These are phyloP conservation scores for Halcyon badia DNA, from an alignment of 2,797 vertebrate species.

Conservation along the genomic window DNA sequence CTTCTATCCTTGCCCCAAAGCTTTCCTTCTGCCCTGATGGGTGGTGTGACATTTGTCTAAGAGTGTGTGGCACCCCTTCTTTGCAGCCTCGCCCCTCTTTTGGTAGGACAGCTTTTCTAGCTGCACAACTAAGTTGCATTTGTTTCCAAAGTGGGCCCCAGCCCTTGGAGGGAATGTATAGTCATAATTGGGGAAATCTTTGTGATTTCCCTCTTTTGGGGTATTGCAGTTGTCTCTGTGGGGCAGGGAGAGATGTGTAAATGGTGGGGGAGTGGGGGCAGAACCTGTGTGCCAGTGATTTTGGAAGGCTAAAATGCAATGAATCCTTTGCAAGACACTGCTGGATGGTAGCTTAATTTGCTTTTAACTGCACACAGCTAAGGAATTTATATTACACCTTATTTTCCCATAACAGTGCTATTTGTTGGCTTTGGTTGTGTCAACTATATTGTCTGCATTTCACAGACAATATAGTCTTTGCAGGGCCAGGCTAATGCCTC, in stretches of 20 bases:
- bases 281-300: neutral
- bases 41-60: neutral
- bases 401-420: too few species aligned
- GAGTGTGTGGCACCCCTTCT: neutral
- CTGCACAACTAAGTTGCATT: neutral
- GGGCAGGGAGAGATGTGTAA: neutral
- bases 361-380: neutral
- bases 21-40: neutral
- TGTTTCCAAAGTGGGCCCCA: neutral
- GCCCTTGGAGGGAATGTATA: neutral
- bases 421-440: neutral
- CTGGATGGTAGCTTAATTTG: neutral
- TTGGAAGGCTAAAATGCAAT: neutral
- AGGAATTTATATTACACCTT: neutral
- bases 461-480: neutral
- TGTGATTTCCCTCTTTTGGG: neutral
- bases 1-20: neutral
- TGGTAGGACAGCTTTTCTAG: neutral
- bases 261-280: neutral
- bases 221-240: neutral
- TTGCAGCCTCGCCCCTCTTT: neutral
- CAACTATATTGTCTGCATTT: neutral
- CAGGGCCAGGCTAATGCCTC: neutral
- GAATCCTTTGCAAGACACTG: neutral
- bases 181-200: rapidly evolving